Conservation (phyloP, 2,888 invertebrate genomes). For the Boloria euphrosyne region DNA sequence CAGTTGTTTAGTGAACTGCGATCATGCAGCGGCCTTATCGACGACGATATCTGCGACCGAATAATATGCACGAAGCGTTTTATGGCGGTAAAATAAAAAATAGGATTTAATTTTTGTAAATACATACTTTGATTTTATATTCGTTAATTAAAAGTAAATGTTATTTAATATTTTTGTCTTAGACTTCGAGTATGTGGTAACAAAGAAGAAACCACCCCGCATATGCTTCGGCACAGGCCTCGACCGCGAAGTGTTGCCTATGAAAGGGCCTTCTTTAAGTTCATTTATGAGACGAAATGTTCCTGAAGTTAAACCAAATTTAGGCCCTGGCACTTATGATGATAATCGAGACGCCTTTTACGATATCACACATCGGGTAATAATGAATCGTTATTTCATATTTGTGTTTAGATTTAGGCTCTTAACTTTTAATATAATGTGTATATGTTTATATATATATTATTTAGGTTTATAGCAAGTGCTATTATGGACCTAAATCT, state of each 20-base stretch:
- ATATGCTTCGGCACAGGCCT: constrained; percentile 79
- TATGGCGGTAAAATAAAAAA: constrained; percentile 62
- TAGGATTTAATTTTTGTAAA: neutral
- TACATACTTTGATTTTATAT: neutral
- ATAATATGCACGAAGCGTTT: constrained; percentile 66
- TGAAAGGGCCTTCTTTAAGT: constrained; percentile 63
- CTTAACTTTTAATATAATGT: neutral
- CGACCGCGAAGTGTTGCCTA: constrained; percentile 71
- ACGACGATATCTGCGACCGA: constrained; percentile 63
- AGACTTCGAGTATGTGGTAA: constrained; percentile 83
- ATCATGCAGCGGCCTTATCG: constrained; percentile 71
- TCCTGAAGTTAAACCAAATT: constrained; percentile 54
- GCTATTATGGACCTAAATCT: constrained; percentile 60
- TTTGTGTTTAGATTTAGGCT: neutral
- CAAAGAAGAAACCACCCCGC: constrained; percentile 65
- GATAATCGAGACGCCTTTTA: constrained; percentile 62
- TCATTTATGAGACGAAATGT: constrained; percentile 74
- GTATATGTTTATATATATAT: neutral
- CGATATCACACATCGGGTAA: constrained; percentile 62
- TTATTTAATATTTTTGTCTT: constrained; percentile 16
- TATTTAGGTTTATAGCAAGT: constrained; percentile 63
- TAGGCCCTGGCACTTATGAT: constrained; percentile 65
- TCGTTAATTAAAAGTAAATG: neutral
- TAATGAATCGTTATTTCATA: neutral
- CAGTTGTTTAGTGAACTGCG: constrained; percentile 46